Percentiles rank a stretch among this genome's conserved stretches.
Conservation (phyloP, 2,888 invertebrate genomes). For the Acholoe squamosa region DNA sequence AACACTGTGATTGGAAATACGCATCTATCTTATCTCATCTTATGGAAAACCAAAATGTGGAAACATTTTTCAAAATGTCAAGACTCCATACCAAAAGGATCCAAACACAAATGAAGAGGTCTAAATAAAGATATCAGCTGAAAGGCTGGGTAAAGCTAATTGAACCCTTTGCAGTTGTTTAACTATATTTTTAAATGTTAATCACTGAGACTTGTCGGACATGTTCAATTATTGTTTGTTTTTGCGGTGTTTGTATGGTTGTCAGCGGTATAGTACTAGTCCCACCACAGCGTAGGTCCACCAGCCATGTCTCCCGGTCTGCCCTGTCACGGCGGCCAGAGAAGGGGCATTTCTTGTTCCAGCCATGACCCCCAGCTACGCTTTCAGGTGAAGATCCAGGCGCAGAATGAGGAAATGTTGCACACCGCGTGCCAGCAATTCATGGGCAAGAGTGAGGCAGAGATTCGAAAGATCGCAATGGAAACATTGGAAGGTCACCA, state of each 20-base stretch:
- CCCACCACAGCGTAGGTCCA: neutral
- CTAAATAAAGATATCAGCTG: no score
- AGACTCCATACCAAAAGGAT: no score
- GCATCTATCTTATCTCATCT: no score
- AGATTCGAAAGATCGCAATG: slow-evolving; percentile 82
- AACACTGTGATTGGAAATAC: no score
- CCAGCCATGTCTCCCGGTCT: neutral
- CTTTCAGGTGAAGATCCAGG: slow-evolving; percentile 86
- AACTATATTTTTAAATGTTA: neutral
- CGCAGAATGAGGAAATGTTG: slow-evolving; percentile 83
- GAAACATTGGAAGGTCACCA: slow-evolving; percentile 84
- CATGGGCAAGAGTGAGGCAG: slow-evolving; percentile 82
- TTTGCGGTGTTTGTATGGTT: neutral
- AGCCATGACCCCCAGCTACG: neutral
- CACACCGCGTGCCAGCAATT: slow-evolving; percentile 83
- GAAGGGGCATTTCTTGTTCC: neutral
- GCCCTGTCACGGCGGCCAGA: neutral
- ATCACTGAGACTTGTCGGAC: slow-evolving; percentile 7
- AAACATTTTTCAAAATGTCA: no score
- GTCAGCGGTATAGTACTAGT: neutral
- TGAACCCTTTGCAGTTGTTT: slow-evolving; percentile 1
- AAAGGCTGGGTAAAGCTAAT: neutral
- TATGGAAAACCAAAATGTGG: no score
- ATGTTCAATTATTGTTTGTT: neutral
- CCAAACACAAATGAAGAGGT: no score